phyloP scores from a whole-genome alignment of 2,113 vertebrate genomes.

The Oryzias curvinotus region DNA sequence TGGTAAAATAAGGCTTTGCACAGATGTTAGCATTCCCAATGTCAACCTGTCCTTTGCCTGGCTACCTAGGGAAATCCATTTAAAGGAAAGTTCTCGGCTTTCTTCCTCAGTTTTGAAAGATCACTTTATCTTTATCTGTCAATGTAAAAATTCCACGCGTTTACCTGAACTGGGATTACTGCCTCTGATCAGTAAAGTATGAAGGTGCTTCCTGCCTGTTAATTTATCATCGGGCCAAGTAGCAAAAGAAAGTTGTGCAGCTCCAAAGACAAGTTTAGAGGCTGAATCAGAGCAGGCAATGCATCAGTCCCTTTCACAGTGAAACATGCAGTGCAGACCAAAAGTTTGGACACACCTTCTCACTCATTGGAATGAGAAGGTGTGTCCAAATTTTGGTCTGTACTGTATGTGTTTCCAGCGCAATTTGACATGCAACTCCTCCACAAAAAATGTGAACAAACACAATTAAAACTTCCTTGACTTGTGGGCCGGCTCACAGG shows the following conservation, averaged over 20 bases:
- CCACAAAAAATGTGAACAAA: constrained; percentile 60
- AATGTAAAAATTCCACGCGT: constrained; percentile 56
- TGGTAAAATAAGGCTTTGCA: constrained; percentile 78
- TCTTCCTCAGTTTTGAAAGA: constrained; percentile 69
- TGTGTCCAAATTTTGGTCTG: too few species aligned
- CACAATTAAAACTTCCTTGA: constrained; percentile 68
- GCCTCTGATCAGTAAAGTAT: constrained; percentile 55
- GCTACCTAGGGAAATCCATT: constrained; percentile 74
- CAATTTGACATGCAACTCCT: constrained; percentile 56
- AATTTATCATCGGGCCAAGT: constrained; percentile 26
- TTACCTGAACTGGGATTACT: constrained; percentile 35
- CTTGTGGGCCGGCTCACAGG: constrained; percentile 66
- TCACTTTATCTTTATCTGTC: constrained; percentile 67
- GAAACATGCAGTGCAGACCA: constrained; percentile 10
- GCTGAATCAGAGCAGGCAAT: constrained; percentile 3
- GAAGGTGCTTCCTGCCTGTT: constrained; percentile 44
- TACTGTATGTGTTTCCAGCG: constrained; percentile 33
- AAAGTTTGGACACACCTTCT: too few species aligned
- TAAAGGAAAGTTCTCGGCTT: constrained; percentile 66
- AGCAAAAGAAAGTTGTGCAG: not conserved
- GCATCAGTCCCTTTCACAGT: constrained; percentile 14
- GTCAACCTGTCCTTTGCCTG: constrained; percentile 80
- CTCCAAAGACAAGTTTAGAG: constrained; percentile 8
- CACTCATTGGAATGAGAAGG: too few species aligned
- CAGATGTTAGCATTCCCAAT: constrained; percentile 82